A percentile compares a stretch with the other conserved stretches of the same genome.
Evolutionary conservation across 2,113 vertebrate species (phyloP).

Genomic region (Ranitomeya variabilis): DNA sequence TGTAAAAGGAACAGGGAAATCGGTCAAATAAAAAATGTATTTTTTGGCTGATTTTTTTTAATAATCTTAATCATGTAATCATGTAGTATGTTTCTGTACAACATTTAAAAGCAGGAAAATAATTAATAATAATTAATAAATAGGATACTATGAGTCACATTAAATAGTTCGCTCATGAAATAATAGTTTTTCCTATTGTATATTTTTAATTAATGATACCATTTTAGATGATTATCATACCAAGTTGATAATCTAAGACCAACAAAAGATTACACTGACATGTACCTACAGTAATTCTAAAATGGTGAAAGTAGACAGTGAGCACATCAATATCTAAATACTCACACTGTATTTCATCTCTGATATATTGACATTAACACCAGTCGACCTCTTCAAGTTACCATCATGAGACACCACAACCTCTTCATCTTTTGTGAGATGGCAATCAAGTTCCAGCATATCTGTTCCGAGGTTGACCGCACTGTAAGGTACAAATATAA

Average conservation of each 20-base stretch:
- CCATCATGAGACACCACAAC: conserved; percentile 94
- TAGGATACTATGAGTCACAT: too few relatives aligned
- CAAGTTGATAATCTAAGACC: background rate
- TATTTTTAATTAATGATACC: too few relatives aligned
- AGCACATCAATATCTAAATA: conserved; percentile 54
- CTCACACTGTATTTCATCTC: conserved; percentile 88
- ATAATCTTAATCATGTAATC: too few relatives aligned
- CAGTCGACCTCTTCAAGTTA: conserved; percentile 86
- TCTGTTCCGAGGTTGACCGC: conserved; percentile 91
- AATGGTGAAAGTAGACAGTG: background rate
- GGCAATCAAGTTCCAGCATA: conserved; percentile 97
- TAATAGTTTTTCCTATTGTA: too few relatives aligned
- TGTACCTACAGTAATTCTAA: too few relatives aligned
- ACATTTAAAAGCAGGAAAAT: too few relatives aligned
- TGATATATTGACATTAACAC: conserved; percentile 80
- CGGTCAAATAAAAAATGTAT: too few relatives aligned
- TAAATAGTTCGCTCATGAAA: too few relatives aligned
- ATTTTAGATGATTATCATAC: background rate
- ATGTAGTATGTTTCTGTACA: too few relatives aligned
- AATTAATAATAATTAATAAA: too few relatives aligned
- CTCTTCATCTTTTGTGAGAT: conserved; percentile 92
- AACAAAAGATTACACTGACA: background rate
- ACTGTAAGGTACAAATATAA: conserved; percentile 68
- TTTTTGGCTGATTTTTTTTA: too few relatives aligned
- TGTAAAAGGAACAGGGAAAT: too few relatives aligned